Conservation (phyloP, 1,140 invertebrate species). For the Calliopsis andreniformis region DNA sequence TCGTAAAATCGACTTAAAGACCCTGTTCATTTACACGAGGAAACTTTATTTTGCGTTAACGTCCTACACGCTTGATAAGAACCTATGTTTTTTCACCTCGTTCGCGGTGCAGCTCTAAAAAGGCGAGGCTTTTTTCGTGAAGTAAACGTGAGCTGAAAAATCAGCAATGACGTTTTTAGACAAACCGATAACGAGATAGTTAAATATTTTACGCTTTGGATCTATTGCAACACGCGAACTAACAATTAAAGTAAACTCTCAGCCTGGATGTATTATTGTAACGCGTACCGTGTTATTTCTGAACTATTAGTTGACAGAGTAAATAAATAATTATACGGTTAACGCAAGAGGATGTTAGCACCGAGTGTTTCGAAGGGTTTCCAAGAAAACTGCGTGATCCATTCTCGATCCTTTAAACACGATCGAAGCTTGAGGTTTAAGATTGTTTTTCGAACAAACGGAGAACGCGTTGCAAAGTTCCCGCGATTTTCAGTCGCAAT, state of each 20-base stretch:
- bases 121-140: not conserved
- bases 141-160: not conserved
- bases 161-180: not conserved
- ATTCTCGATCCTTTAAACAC: not conserved
- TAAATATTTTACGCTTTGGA: constrained; percentile 9
- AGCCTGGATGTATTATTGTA: not conserved
- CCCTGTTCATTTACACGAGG: too few relatives aligned
- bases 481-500: not conserved
- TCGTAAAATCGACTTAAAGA: too few relatives aligned
- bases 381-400: not conserved
- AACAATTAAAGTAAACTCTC: constrained; percentile 8
- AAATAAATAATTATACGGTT: constrained; percentile 3
- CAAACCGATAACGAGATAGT: not conserved
- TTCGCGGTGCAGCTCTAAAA: too few relatives aligned
- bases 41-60: too few relatives aligned
- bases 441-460: not conserved
- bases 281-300: not conserved
- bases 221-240: not conserved
- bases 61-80: too few relatives aligned
- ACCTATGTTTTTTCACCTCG: too few relatives aligned
- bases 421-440: too few relatives aligned
- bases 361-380: not conserved
- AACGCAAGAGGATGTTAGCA: too few relatives aligned
- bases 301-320: not conserved
- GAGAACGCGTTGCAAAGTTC: not conserved